Evolutionary conservation across 2,797 vertebrate species (phyloP), one percentile per base, ranked within the genome.

Genomic region (Calcarius lapponicus): DNA sequence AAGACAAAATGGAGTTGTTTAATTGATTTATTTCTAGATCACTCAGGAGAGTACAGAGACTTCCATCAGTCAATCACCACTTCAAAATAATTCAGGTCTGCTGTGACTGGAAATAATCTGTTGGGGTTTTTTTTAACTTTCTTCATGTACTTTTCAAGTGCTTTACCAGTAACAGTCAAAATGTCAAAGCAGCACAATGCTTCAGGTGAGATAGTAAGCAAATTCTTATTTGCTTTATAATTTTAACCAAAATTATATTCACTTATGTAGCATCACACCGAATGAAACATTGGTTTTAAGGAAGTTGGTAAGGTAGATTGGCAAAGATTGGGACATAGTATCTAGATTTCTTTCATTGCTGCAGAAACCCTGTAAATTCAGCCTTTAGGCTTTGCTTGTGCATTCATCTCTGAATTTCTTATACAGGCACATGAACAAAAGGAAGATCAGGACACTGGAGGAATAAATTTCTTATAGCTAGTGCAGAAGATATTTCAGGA

Each of bases 11-110:
- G 0, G 14, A 2, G 3, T 6, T 65, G 21, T 73, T 85, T 12
- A 38, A 22, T 43, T 86, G 34, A 75, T 72, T 79, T 93, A 66
- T 84, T 92, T 92, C 43, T 80, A 40, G 12, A 76, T 91, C 40
- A 42, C 22, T 79, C 43, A 48, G n/a, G 32, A 84, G 22, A 92
- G n/a, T 61, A 34, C 32, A 80, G 22, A 94, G 67, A 26, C 48
- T 58, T 47, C 60, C 19, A 47, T 43, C 54, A 67, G 48, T 80
- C 47, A 75, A 26, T 61, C 34, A 60, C 2, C 2, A 16, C 38
- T 93, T 75, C n/a, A 67, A 92, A 83, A 72, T 53, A 79, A 71
- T 60, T 76, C 61, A 64, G 3, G 20, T 88, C 58, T 89, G 26
- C 54, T 57, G 40, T 38, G n/a, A 73, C 58, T 47, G 31, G 57